phyloP scores from a whole-genome alignment of 2,888 invertebrate species.

The Cerastoderma edule region DNA sequence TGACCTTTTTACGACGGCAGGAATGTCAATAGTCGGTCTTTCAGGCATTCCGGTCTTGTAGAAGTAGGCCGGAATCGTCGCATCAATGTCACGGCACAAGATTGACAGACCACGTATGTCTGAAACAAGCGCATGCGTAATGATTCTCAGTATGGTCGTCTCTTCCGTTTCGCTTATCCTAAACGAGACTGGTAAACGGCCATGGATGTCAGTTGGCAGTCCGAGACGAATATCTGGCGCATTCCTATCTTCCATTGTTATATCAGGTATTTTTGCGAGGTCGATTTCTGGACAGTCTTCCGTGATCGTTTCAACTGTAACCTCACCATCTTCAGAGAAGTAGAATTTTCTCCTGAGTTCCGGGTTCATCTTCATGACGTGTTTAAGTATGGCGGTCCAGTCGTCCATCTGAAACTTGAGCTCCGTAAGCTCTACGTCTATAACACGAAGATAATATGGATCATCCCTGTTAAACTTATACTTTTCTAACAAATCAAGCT shows the following conservation, averaged over 20 bases:
- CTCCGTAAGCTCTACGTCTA: conserved; percentile 6
- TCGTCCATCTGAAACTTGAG: not conserved
- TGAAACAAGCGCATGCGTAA: not conserved
- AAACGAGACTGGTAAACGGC: conserved; percentile 10
- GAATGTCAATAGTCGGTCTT: not conserved
- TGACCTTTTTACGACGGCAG: not conserved
- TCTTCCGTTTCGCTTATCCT: not conserved
- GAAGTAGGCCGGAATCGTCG: not conserved
- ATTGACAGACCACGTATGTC: conserved; percentile 14
- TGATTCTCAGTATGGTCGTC: conserved; percentile 11
- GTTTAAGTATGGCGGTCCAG: conserved; percentile 15
- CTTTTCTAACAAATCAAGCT: not conserved
- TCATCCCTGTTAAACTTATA: not conserved
- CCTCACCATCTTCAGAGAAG: not conserved
- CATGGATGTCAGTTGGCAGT: not conserved
- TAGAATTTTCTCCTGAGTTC: conserved; percentile 7
- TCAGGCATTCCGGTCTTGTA: not conserved
- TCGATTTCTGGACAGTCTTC: not conserved
- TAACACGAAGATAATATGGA: not conserved
- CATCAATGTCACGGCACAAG: conserved; percentile 9
- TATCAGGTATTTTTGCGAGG: not conserved
- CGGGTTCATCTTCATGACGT: conserved; percentile 16
- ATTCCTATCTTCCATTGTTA: not conserved
- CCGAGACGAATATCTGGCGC: not conserved
- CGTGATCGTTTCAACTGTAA: conserved; percentile 4